Evolutionary conservation across 2,888 invertebrate genomes (phyloP), one percentile per base, ranked within the genome.

Genomic region (Andrena dorsata): DNA sequence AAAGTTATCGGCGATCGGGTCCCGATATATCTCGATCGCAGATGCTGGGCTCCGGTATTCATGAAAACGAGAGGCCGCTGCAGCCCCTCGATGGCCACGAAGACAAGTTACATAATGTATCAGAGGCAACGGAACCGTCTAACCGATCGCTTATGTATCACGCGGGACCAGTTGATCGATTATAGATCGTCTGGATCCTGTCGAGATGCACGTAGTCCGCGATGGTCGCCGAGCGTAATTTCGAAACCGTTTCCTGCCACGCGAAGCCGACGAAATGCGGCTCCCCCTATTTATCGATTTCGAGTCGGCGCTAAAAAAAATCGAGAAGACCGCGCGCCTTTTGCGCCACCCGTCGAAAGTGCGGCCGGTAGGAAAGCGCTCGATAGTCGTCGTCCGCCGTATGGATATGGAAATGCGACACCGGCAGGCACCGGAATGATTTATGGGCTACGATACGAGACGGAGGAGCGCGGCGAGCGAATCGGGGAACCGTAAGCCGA

Each of bases 101-200:
- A 47, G 81, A 5, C 16, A 16, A 41, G 78, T 86, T 89, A 84
- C 89, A 89, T 88, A 87, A 89, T 89, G 86, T 79, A 89, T 87
- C 82, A 81, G 74, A 73, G 70, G 72, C 84, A 81, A 80, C 80
- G 80, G 71, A 81, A 84, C 79, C 53, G 58, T 64, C 73, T 70
- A 41, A 16, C n/a, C 77, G 81, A 86, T 85, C 83, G 77, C 16
- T 82, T 86, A 85, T 85, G 84, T 74, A 84, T 88, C 83, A 82
- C 77, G 58, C 58, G 60, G 60, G n/a, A 10, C 65, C 20, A 10
- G 49, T 7, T 68, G 81, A 87, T 84, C 85, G 88, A 88, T 41
- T 41, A 16, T 84, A 77, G 64, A 81, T 83, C 75, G 88, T 81
- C 71, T 76, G 75, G 72, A 65, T 56, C 58, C 68, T 68, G 78